Evolutionary conservation across 2,797 vertebrate genomes (phyloP).

Genomic region (Aphelocoma californica): DNA sequence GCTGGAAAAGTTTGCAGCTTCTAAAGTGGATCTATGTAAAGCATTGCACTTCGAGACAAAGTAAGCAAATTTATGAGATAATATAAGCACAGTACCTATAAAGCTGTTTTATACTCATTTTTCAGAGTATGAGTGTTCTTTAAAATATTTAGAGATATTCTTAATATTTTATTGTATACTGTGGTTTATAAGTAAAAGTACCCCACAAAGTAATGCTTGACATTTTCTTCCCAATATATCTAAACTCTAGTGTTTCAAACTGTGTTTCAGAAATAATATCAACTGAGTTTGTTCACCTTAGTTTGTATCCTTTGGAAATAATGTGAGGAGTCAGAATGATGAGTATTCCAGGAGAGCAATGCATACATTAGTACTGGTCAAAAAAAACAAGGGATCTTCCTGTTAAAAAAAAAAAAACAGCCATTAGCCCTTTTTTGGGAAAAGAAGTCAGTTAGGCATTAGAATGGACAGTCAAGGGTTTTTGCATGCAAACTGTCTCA

Average conservation of each 20-base stretch:
- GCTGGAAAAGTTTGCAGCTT: not conserved
- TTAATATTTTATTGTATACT: conserved; percentile 27
- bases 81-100: not conserved
- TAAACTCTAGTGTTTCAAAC: not conserved
- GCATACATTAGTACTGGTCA: not conserved
- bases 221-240: not conserved
- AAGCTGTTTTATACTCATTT: not conserved
- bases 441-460: not conserved
- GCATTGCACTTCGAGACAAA: not conserved
- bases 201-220: not conserved
- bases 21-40: not conserved
- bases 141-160: conserved; percentile 33
- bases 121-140: not conserved
- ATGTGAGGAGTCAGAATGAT: not conserved
- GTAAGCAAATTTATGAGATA: not conserved
- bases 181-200: not conserved
- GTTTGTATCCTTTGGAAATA: not conserved
- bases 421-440: not conserved
- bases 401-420: not conserved
- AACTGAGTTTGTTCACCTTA: not conserved
- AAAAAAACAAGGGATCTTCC: not conserved
- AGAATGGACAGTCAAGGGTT: not conserved
- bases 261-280: not conserved
- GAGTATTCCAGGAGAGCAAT: not conserved
- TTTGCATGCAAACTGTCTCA: not conserved